A percentile compares a stretch with the other conserved stretches of the same genome.
phyloP scores from a whole-genome alignment of 2,888 invertebrate genomes.

The Chloromyia formosa region DNA sequence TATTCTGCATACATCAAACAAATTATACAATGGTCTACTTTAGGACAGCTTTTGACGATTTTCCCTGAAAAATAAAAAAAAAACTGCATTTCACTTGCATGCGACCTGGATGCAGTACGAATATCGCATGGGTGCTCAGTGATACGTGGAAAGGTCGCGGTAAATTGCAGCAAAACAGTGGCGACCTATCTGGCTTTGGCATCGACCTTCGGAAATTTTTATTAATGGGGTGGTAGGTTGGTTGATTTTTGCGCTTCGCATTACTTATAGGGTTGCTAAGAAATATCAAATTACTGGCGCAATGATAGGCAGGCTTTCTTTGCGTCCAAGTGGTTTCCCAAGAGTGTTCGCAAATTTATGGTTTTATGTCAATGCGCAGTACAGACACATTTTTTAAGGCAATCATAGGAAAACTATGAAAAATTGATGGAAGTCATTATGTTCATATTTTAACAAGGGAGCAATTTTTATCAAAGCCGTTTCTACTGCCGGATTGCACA shows the following conservation, averaged over 20 bases:
- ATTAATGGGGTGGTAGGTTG: constrained; percentile 33
- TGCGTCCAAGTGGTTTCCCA: background rate
- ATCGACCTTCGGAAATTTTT: constrained; percentile 38
- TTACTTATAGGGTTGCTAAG: constrained; percentile 12
- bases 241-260: background rate
- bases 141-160: constrained; percentile 34
- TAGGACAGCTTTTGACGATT: background rate
- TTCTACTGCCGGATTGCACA: too few relatives aligned
- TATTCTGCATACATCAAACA: background rate
- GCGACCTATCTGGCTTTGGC: constrained; percentile 41
- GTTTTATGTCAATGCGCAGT: background rate
- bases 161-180: constrained; percentile 39
- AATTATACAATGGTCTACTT: background rate
- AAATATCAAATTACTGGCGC: constrained; percentile 28
- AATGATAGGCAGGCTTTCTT: background rate
- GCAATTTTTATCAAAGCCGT: too few relatives aligned
- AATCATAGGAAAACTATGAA: background rate
- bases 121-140: constrained; percentile 9
- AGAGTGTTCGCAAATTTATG: background rate
- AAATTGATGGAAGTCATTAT: too few relatives aligned
- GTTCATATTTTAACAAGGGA: too few relatives aligned
- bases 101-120: background rate
- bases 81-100: background rate
- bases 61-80: background rate
- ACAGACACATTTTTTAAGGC: background rate